Evolutionary conservation across 2,113 vertebrate species (phyloP).

Genomic region (Dolichotis patagonum): DNA sequence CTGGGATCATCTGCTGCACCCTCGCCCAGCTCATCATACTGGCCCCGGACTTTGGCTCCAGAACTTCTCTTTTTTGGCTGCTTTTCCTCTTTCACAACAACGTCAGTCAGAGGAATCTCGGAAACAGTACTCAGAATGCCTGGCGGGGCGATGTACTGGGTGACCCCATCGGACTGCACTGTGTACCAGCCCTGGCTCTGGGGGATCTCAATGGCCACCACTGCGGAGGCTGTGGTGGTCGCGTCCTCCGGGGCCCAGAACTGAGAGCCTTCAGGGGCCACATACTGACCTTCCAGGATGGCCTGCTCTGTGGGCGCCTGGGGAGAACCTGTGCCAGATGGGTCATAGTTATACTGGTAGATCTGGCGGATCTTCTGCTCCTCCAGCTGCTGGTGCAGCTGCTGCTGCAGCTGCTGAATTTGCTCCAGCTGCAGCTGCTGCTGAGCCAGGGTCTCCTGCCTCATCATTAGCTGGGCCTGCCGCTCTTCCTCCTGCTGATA

Average conservation of each 20-base stretch:
- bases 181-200: constrained; percentile 89
- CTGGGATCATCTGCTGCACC: constrained; percentile 84
- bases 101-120: constrained; percentile 90
- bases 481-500: constrained; percentile 97
- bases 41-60: constrained; percentile 86
- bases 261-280: constrained; percentile 90
- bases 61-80: constrained; percentile 89
- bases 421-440: constrained; percentile 97
- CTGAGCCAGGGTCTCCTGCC: constrained; percentile 96
- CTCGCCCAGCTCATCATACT: constrained; percentile 89
- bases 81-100: constrained; percentile 89
- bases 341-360: constrained; percentile 91
- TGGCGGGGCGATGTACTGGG: constrained; percentile 88
- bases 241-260: constrained; percentile 95
- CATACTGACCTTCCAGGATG: constrained; percentile 93
- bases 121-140: constrained; percentile 89
- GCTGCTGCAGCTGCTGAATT: constrained; percentile 97
- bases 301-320: constrained; percentile 90
- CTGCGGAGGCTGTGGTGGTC: constrained; percentile 86
- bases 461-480: constrained; percentile 97
- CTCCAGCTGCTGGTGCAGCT: constrained; percentile 96
- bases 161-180: constrained; percentile 88
- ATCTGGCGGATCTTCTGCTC: constrained; percentile 95
- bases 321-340: constrained; percentile 86
- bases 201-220: constrained; percentile 87